Evolutionary conservation across 2,113 vertebrate genomes (phyloP).

Genomic region (Enhydra lutris): DNA sequence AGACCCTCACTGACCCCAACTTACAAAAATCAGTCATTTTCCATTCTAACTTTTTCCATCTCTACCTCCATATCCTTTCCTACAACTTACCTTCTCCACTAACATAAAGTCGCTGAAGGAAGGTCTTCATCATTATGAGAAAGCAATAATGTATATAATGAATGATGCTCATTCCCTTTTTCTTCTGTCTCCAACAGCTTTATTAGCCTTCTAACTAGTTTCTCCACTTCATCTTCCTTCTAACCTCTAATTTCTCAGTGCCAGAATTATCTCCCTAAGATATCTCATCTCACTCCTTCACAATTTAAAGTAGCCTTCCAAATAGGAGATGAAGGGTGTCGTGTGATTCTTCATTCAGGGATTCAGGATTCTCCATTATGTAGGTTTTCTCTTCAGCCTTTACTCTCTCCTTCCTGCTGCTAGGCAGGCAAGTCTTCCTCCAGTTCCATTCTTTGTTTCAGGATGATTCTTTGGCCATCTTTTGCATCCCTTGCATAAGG

Average conservation of each 20-base stretch:
- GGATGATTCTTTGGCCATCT: neutral
- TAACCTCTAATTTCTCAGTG: neutral
- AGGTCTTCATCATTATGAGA: neutral
- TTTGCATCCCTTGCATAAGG: neutral
- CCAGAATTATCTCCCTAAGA: neutral
- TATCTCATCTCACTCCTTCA: neutral
- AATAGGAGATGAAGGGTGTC: neutral
- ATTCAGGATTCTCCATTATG: neutral
- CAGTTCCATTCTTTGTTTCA: neutral
- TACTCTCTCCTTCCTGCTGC: neutral
- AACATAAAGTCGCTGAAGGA: neutral
- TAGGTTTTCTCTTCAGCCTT: neutral
- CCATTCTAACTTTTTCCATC: neutral
- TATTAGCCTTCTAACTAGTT: neutral
- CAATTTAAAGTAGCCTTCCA: neutral
- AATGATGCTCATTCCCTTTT: neutral
- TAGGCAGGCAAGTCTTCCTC: neutral
- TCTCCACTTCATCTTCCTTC: neutral
- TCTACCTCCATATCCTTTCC: neutral
- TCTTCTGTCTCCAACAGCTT: neutral
- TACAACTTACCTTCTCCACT: neutral
- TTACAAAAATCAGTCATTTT: neutral
- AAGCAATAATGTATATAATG: neutral
- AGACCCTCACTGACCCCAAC: neutral
- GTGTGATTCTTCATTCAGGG: neutral